These are phyloP conservation scores for Lophura nycthemera DNA, from an alignment of 2,113 vertebrate genomes.

Conservation along the genomic window DNA sequence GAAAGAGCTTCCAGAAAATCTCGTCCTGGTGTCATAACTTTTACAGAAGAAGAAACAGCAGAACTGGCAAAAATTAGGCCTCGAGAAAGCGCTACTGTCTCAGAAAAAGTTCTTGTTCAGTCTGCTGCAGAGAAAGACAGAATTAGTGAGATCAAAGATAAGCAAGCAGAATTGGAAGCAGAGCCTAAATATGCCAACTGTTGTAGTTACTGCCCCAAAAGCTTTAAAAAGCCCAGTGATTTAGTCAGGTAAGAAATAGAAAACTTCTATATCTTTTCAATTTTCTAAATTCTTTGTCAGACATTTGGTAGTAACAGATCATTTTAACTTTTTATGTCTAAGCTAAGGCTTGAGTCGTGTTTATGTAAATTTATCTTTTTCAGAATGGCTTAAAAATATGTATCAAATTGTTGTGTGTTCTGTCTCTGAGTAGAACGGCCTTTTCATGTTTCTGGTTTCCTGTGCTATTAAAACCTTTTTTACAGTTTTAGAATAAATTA, in stretches of 20 bases:
- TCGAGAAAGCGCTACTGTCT: slow-evolving; percentile 90
- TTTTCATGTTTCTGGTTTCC: not conserved
- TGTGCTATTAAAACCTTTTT: not conserved
- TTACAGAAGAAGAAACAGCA: slow-evolving; percentile 95
- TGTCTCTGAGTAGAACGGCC: not conserved
- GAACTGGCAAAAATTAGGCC: slow-evolving; percentile 92
- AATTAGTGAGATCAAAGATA: slow-evolving; percentile 96
- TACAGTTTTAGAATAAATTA: not conserved
- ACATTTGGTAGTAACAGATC: not conserved
- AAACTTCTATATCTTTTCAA: not conserved
- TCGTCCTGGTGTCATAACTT: slow-evolving; percentile 92
- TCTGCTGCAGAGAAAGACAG: slow-evolving; percentile 96
- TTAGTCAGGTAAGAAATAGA: slow-evolving; percentile 88
- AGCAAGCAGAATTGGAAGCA: slow-evolving; percentile 88
- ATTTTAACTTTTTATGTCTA: not conserved
- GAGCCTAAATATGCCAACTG: slow-evolving; percentile 96
- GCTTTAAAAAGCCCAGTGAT: slow-evolving; percentile 99
- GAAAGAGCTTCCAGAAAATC: slow-evolving; percentile 85
- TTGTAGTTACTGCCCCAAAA: slow-evolving; percentile 94
- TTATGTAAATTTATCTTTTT: not conserved
- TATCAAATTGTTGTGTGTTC: not conserved
- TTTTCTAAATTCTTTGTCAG: not conserved
- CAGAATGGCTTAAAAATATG: not conserved
- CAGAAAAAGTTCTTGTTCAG: slow-evolving; percentile 95
- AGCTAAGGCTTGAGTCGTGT: not conserved